Evolutionary conservation across 1,140 invertebrate species (phyloP), one percentile per base, ranked within the genome.

Genomic region (Drosophila aff.): DNA sequence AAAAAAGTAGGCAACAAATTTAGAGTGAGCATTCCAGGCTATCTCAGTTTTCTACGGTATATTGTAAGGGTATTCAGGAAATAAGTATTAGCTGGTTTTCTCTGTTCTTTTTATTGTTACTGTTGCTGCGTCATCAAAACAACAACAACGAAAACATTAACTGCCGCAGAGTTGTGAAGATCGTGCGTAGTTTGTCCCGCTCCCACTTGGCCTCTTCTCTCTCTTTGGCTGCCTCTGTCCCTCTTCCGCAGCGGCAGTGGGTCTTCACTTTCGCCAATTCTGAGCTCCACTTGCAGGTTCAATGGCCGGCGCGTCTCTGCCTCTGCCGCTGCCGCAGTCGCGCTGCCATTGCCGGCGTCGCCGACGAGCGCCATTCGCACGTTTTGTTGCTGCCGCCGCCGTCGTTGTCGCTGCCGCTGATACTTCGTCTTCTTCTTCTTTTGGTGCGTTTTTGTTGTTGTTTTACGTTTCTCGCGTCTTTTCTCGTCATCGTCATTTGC

Each of bases 181-280:
- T 73, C 82, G 66, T 75, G 67, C 53, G 38, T 60, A n/a, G 52
- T 64, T 44, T 52, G 21, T 76, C 62, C 47, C 60, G n/a, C 62
- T 66, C 71, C 36, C 44, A 49, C 47, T 33, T 21, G 40, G 28
- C 16, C 40, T 60, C 60, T 53, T 11, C 11, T 33, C n/a, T n/a
- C 59, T 61, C 43, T 47, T 6, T 50, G 15, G 16, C 41, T 28
- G 21, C 16, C 41, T 47, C 58, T 49, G 40, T 69, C 60, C 65
- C 62, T 60, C 40, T 61, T 84, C 57, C 49, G 85, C 86, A 80
- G 85, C 72, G 85, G 85, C 86, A 90, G 79, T 90, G 86, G 85
- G 85, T 90, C 85, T 91, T 90, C 85, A 90, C 85, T 90, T 90
- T 90, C 85, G 85, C 85, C 85, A 90, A 90, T 90, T 90, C 81